Evolutionary conservation across 2,888 invertebrate species (phyloP), one percentile per base, ranked within the genome.

Genomic region (Epirrita christyi): DNA sequence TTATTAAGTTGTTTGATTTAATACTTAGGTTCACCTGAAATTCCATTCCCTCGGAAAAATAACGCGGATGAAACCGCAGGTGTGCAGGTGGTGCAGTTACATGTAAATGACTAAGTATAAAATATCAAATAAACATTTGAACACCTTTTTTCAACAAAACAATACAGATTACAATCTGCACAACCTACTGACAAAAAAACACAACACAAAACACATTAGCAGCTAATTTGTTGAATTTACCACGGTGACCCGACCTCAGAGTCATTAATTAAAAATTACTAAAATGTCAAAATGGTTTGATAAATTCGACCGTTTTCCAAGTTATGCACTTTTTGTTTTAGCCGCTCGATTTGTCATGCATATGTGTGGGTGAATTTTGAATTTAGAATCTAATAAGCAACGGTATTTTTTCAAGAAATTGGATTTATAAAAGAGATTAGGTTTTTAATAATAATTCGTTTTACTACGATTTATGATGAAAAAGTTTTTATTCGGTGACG

Each of bases 151-250:
- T 36, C 28, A 54, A 54, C 50, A 61, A 53, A 58, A 54, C 51
- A 49, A 44, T 34, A 46, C 49, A 54, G 49, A 59, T 61, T 47
- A 42, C 55, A 63, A 56, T 61, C 61, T 47, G 57, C 34, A 70
- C 73, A n/a, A n/a, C n/a, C n/a, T 73, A 72, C 73, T 69, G 71
- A 70, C 66, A 73, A 80, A 75, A 73, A 75, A 72, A 66, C 69
- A 80, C 69, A 80, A 78, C 68, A 71, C 76, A 63, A 67, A 78
- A 78, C 78, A 75, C 80, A 86, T 88, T 86, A 86, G 74, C 83
- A 78, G 81, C 75, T 85, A 77, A 85, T 86, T 81, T 80, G 76
- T 75, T 73, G 79, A 76, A 88, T 88, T 83, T 76, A 80, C 73
- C 81, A 78, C 83, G 83, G 85, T 75, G 81, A 82, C 82, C 80